phyloP scores from a whole-genome alignment of 1,140 invertebrate species.

The Papilio machaon region DNA sequence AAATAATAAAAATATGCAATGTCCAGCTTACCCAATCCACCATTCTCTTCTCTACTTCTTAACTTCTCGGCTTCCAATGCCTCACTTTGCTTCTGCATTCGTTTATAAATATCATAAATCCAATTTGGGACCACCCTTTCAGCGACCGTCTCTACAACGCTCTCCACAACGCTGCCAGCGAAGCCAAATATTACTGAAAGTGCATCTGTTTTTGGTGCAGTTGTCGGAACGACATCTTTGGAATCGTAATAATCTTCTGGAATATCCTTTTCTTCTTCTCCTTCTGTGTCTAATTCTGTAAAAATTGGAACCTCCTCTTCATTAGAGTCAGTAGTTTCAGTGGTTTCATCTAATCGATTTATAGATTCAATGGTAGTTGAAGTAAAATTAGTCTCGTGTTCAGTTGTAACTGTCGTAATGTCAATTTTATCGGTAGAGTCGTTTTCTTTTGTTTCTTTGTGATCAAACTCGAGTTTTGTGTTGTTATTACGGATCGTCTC shows the following conservation, averaged over 20 bases:
- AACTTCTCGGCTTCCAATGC: constrained; percentile 76
- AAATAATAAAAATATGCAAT: not conserved
- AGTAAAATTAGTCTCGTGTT: not conserved
- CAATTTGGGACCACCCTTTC: constrained; percentile 76
- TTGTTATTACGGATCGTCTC: constrained; percentile 29
- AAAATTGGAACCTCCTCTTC: constrained; percentile 65
- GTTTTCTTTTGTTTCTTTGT: constrained; percentile 28
- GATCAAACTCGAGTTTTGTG: not conserved
- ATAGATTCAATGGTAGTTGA: constrained; percentile 30
- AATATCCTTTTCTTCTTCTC: constrained; percentile 58
- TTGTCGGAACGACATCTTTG: constrained; percentile 73
- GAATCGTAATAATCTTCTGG: constrained; percentile 78
- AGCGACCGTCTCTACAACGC: constrained; percentile 74
- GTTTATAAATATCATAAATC: constrained; percentile 71
- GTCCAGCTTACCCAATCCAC: constrained; percentile 70
- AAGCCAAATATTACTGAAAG: constrained; percentile 74
- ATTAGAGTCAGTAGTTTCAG: constrained; percentile 50
- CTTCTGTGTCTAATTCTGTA: constrained; percentile 69
- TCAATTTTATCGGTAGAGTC: constrained; percentile 35
- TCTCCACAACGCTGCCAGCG: constrained; percentile 76
- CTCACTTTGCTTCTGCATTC: constrained; percentile 75
- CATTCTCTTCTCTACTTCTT: constrained; percentile 79
- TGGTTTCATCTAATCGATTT: constrained; percentile 50
- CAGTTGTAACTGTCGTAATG: constrained; percentile 37
- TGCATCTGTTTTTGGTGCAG: constrained; percentile 70